These are phyloP conservation scores for Planococcus citri DNA, from an alignment of 1,140 invertebrate species.

Conservation along the genomic window DNA sequence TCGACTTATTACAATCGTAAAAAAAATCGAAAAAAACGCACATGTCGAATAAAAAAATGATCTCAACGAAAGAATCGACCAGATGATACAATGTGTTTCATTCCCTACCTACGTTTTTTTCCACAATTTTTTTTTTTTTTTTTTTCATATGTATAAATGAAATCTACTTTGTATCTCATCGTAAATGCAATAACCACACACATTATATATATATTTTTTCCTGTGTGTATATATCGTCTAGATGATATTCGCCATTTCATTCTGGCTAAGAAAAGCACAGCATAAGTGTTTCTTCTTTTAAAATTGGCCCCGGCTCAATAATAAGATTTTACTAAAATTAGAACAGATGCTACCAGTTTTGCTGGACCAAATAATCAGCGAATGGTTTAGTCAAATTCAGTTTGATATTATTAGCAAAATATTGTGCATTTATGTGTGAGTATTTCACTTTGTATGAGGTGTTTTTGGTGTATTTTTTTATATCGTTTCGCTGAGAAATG, in stretches of 20 bases:
- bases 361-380: neutral
- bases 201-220: neutral
- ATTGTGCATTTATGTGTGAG: neutral
- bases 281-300: neutral
- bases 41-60: too few species aligned
- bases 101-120: too few species aligned
- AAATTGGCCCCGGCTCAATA: conserved; percentile 11
- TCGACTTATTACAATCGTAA: too few species aligned
- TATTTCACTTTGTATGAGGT: neutral
- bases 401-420: neutral
- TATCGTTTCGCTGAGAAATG: neutral
- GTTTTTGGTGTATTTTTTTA: neutral
- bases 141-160: too few species aligned
- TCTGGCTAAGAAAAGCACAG: neutral
- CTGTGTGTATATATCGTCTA: neutral
- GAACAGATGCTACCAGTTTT: neutral
- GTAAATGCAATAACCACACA: neutral
- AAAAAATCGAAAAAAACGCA: too few species aligned
- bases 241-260: neutral
- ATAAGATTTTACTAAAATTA: conserved; percentile 17
- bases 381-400: neutral
- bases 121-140: neutral
- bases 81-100: too few species aligned
- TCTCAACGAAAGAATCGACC: too few species aligned
- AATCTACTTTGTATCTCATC: too few species aligned